Evolutionary conservation across 2,113 vertebrate genomes (phyloP).

Genomic region (Centropristis striata): DNA sequence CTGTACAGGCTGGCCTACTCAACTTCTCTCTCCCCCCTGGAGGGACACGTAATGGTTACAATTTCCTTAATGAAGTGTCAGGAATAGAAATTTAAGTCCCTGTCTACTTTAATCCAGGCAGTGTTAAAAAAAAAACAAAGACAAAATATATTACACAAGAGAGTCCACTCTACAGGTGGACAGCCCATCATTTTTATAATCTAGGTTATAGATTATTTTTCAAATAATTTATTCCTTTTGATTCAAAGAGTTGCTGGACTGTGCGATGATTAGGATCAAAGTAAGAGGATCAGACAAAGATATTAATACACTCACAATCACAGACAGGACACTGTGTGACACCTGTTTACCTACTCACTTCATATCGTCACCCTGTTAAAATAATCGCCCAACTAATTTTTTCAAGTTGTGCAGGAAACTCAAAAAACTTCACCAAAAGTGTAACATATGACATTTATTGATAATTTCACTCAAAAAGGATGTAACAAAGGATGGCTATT

Average conservation of each 20-base stretch:
- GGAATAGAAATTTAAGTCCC: slow-evolving; percentile 44
- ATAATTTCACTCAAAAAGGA: too few species aligned
- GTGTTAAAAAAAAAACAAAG: background rate
- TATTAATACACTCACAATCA: slow-evolving; percentile 75
- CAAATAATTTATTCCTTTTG: slow-evolving; percentile 29
- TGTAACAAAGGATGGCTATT: too few species aligned
- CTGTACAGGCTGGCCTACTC: slow-evolving; percentile 37
- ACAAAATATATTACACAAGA: background rate
- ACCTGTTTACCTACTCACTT: slow-evolving; percentile 40
- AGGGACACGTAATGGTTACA: slow-evolving; percentile 6
- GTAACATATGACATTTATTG: too few species aligned
- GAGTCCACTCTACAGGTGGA: slow-evolving; percentile 36
- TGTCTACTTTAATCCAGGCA: background rate
- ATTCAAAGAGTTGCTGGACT: slow-evolving; percentile 60
- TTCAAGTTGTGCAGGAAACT: too few species aligned
- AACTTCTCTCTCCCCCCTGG: slow-evolving; percentile 34
- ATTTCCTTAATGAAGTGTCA: slow-evolving; percentile 51
- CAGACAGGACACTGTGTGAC: slow-evolving; percentile 46
- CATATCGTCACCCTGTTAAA: too few species aligned
- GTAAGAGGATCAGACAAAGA: slow-evolving; percentile 80
- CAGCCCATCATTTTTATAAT: background rate
- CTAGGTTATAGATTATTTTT: slow-evolving; percentile 28
- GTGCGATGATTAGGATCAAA: slow-evolving; percentile 71
- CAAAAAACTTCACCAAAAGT: too few species aligned
- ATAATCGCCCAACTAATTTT: too few species aligned